Percentiles rank a stretch among this genome's conserved stretches.
Conservation (phyloP, 2,113 vertebrate genomes). For the Brienomyrus brachyistius region DNA sequence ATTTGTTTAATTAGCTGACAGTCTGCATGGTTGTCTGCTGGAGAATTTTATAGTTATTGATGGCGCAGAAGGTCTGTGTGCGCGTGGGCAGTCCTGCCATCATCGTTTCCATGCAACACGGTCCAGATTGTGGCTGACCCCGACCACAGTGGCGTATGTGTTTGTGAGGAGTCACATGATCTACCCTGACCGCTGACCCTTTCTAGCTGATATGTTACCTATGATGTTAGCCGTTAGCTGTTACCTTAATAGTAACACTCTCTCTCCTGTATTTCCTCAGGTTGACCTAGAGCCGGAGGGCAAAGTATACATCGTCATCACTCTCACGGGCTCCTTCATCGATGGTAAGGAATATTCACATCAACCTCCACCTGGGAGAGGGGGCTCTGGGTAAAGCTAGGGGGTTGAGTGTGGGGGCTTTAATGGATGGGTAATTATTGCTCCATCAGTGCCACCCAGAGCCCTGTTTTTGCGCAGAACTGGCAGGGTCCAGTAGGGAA, state of each 20-base stretch:
- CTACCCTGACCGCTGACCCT: background rate
- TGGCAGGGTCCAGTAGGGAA: background rate
- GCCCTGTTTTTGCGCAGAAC: background rate
- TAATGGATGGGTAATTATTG: background rate
- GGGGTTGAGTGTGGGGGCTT: background rate
- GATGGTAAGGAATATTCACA: conserved; percentile 72
- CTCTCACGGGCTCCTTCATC: conserved; percentile 78
- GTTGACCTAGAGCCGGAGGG: conserved; percentile 96
- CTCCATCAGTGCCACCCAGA: background rate
- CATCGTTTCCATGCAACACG: background rate
- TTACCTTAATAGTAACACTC: background rate
- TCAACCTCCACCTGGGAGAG: background rate
- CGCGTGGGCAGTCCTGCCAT: background rate
- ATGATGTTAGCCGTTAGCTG: background rate
- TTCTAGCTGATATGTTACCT: background rate
- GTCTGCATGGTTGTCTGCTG: background rate
- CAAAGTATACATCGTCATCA: conserved; percentile 80
- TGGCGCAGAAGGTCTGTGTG: background rate
- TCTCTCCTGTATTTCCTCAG: conserved; percentile 47
- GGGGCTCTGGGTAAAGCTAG: background rate
- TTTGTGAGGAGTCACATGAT: background rate
- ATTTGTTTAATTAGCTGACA: background rate
- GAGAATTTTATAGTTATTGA: background rate
- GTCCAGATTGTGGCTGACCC: background rate
- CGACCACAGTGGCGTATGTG: background rate